Conservation (phyloP, 2,888 invertebrate genomes). For the Oxycera nigricornis region DNA sequence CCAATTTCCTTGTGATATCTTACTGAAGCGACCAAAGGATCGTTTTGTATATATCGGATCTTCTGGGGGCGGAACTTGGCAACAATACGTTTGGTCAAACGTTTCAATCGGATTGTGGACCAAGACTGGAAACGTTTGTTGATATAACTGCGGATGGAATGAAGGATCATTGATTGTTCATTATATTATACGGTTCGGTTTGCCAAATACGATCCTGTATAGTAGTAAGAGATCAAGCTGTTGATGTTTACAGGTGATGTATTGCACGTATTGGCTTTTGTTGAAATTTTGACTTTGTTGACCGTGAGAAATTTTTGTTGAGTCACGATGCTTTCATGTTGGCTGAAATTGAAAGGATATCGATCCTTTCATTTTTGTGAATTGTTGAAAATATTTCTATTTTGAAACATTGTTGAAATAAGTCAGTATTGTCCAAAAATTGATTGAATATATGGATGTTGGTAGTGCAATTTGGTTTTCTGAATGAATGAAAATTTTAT, state of each 20-base stretch:
- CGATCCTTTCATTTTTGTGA: too few species aligned
- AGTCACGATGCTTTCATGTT: too few species aligned
- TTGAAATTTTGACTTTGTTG: not conserved
- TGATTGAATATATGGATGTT: too few species aligned
- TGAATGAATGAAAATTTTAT: too few species aligned
- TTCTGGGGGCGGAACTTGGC: slow-evolving; percentile 31
- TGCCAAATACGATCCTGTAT: not conserved
- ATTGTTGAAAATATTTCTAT: too few species aligned
- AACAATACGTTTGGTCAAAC: slow-evolving; percentile 37
- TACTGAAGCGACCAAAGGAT: slow-evolving; percentile 11
- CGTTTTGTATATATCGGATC: slow-evolving; percentile 19
- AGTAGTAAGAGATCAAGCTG: not conserved
- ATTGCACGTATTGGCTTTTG: not conserved
- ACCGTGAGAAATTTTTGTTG: slow-evolving; percentile 38
- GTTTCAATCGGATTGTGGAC: slow-evolving; percentile 27
- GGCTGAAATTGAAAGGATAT: too few species aligned
- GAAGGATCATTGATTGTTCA: slow-evolving; percentile 16
- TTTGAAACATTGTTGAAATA: too few species aligned
- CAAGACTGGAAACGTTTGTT: slow-evolving; percentile 14
- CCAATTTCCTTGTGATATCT: slow-evolving; percentile 22
- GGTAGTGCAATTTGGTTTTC: too few species aligned
- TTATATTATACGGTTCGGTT: not conserved
- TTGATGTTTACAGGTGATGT: slow-evolving; percentile 33
- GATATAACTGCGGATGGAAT: not conserved
- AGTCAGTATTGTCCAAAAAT: too few species aligned